Percentiles rank a stretch among this genome's conserved stretches.
phyloP scores from a whole-genome alignment of 2,797 vertebrate genomes.

The Vespertilio murinus region DNA sequence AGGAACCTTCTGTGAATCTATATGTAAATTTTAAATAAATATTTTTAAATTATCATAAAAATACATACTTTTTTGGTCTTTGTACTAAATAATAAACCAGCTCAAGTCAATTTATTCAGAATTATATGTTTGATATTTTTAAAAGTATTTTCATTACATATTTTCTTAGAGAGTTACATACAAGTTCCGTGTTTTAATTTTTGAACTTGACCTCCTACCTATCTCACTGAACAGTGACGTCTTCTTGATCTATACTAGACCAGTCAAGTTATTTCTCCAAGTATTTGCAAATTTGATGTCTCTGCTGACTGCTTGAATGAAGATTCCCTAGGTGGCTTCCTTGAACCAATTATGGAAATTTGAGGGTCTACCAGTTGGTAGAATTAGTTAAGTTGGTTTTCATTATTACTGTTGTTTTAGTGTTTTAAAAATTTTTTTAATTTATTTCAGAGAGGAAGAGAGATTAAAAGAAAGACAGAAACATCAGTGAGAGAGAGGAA shows the following conservation, averaged over 20 bases:
- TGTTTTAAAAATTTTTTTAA: neutral
- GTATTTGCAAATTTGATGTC: neutral
- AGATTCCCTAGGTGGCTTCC: neutral
- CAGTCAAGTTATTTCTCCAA: neutral
- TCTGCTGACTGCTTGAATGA: neutral
- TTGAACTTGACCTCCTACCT: neutral
- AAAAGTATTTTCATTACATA: neutral
- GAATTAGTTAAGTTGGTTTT: neutral
- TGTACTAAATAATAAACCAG: neutral
- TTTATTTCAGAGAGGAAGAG: too few species aligned
- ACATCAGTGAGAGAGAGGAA: too few species aligned
- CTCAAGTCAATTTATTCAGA: neutral
- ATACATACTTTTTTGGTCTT: neutral
- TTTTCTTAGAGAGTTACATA: neutral
- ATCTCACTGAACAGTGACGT: fast-evolving
- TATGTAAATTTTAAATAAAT: neutral
- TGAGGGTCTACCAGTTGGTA: neutral
- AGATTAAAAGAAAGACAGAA: too few species aligned
- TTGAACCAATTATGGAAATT: neutral
- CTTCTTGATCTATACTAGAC: fast-evolving
- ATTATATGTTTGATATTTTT: neutral
- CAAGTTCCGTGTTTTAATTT: neutral
- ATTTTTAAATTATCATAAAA: neutral
- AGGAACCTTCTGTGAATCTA: neutral
- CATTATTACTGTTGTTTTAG: neutral